These are phyloP conservation scores for Geotrypetes seraphini DNA, from an alignment of 2,797 vertebrate species.

Conservation along the genomic window DNA sequence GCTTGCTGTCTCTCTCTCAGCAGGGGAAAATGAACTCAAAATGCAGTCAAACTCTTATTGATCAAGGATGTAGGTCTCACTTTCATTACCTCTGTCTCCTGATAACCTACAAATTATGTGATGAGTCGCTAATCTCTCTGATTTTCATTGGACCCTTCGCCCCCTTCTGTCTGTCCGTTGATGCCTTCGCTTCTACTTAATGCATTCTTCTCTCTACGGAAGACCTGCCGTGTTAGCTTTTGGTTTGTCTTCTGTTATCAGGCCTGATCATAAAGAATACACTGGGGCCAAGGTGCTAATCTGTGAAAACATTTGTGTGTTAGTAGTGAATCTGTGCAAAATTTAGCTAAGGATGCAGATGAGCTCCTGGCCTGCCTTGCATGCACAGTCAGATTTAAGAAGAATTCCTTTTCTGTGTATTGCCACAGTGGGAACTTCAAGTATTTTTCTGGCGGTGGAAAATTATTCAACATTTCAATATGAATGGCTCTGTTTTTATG, in stretches of 20 bases:
- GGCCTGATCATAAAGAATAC: conserved; percentile 47
- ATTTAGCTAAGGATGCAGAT: no score
- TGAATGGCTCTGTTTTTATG: no score
- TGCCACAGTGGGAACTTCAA: no score
- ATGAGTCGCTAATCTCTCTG: conserved; percentile 90
- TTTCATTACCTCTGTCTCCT: conserved; percentile 86
- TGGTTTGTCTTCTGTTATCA: conserved; percentile 42
- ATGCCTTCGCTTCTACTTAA: conserved; percentile 43
- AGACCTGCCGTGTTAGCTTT: conserved; percentile 39
- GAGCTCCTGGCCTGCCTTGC: no score
- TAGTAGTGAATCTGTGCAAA: no score
- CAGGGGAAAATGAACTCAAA: conserved; percentile 95
- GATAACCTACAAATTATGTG: conserved; percentile 93
- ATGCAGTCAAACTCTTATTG: conserved; percentile 96
- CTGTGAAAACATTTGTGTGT: no score
- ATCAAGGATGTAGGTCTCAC: conserved; percentile 80
- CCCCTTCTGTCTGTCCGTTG: conserved; percentile 43
- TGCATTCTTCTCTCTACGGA: conserved; percentile 36
- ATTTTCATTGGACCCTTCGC: conserved; percentile 83
- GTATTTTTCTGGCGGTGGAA: no score
- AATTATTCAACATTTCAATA: no score
- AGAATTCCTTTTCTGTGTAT: no score
- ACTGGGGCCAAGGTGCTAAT: no score
- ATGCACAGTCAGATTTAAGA: no score
- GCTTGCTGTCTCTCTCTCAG: conserved; percentile 80